A percentile compares a stretch with the other conserved stretches of the same genome.
phyloP scores from a whole-genome alignment of 1,140 invertebrate species.

The Radopholus similis region DNA sequence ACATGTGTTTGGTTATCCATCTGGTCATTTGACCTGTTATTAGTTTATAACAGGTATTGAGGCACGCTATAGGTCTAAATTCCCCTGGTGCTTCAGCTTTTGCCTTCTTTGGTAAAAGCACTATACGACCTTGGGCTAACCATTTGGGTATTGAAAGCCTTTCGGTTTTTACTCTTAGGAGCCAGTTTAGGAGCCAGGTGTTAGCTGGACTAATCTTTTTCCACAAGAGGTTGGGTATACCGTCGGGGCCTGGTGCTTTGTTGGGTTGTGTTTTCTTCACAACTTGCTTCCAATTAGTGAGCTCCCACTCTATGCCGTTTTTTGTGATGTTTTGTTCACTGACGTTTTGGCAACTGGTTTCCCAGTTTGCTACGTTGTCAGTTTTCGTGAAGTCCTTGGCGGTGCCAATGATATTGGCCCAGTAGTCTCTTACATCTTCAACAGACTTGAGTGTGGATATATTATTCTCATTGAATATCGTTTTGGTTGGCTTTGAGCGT shows the following conservation, averaged over 20 bases:
- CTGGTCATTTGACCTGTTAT: slow-evolving; percentile 20
- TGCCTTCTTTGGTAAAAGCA: slow-evolving; percentile 26
- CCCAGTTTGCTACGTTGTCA: background rate
- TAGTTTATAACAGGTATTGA: slow-evolving; percentile 34
- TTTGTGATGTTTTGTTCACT: background rate
- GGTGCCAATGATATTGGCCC: background rate
- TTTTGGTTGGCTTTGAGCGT: background rate
- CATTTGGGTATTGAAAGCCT: slow-evolving; percentile 8
- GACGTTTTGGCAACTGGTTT: too few species aligned
- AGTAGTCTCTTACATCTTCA: background rate
- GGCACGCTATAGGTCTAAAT: slow-evolving; percentile 29
- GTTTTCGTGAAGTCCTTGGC: background rate
- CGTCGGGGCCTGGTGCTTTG: slow-evolving; percentile 40
- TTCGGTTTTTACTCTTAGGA: background rate
- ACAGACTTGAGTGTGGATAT: background rate
- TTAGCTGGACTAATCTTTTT: slow-evolving; percentile 17
- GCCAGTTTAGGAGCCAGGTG: slow-evolving; percentile 10
- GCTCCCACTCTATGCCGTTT: background rate
- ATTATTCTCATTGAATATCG: background rate
- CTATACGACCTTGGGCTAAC: slow-evolving; percentile 25
- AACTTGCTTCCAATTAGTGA: background rate
- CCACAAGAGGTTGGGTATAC: slow-evolving; percentile 33
- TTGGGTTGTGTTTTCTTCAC: slow-evolving; percentile 12
- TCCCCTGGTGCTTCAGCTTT: slow-evolving; percentile 15
- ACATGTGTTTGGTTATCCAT: slow-evolving; percentile 14